Evolutionary conservation across 2,888 invertebrate genomes (phyloP).

Genomic region (Xylocampa areola): DNA sequence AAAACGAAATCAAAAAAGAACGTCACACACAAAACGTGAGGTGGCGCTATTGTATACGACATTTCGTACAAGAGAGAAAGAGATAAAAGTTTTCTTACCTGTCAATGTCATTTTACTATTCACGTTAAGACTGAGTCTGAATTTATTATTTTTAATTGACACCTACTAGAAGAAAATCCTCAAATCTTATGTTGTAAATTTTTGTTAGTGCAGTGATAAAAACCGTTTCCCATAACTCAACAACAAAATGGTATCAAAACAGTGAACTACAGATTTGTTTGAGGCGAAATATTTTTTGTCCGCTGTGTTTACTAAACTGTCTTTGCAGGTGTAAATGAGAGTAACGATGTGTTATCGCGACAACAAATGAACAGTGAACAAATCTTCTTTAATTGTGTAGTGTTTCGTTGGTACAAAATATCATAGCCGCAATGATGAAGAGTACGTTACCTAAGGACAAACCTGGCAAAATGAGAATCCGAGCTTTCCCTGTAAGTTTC

Average conservation of each 20-base stretch:
- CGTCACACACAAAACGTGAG: constrained; percentile 56
- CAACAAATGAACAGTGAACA: constrained; percentile 81
- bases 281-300: constrained; percentile 28
- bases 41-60: constrained; percentile 61
- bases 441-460: constrained; percentile 96
- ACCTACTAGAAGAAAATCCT: constrained; percentile 48
- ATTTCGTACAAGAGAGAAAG: constrained; percentile 58
- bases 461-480: constrained; percentile 98
- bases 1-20: constrained; percentile 61
- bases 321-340: constrained; percentile 82
- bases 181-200: constrained; percentile 33
- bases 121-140: constrained; percentile 59
- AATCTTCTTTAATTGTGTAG: constrained; percentile 69
- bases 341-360: constrained; percentile 82
- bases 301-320: constrained; percentile 67
- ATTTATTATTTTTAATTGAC: constrained; percentile 59
- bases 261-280: constrained; percentile 31
- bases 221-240: constrained; percentile 4
- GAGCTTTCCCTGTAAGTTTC: constrained; percentile 98
- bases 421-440: constrained; percentile 91
- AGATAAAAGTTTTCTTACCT: constrained; percentile 58
- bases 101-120: constrained; percentile 67
- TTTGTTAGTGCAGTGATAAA: constrained; percentile 15
- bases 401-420: constrained; percentile 75
- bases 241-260: constrained; percentile 5